Evolutionary conservation across 2,113 vertebrate species (phyloP).

Genomic region (Seriola aureovittata): DNA sequence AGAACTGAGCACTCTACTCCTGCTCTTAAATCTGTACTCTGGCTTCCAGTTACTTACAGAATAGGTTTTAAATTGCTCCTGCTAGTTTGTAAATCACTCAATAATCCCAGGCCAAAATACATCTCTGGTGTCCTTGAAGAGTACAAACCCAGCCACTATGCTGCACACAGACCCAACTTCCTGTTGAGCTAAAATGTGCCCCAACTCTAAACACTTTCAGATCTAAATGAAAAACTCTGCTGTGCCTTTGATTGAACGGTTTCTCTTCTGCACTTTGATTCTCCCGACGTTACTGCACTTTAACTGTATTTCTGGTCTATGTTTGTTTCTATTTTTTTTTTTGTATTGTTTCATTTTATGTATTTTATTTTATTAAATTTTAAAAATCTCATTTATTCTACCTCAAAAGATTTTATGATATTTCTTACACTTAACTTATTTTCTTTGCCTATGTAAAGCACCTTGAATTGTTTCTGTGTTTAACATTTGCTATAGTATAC

Average conservation of each 20-base stretch:
- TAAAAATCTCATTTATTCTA: too few relatives aligned
- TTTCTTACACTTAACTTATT: too few relatives aligned
- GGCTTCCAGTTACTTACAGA: too few relatives aligned
- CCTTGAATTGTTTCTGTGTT: background rate
- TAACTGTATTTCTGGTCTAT: too few relatives aligned
- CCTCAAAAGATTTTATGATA: too few relatives aligned
- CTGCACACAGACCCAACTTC: background rate
- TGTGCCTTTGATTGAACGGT: background rate
- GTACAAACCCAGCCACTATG: background rate
- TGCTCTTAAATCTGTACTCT: too few relatives aligned
- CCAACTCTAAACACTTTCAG: background rate
- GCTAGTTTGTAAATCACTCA: background rate
- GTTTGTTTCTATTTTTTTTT: too few relatives aligned
- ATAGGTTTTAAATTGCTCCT: background rate
- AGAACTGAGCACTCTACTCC: too few relatives aligned
- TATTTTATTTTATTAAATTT: background rate
- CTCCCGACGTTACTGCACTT: too few relatives aligned
- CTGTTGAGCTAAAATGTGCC: too few relatives aligned
- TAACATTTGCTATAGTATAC: background rate
- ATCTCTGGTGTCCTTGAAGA: too few relatives aligned
- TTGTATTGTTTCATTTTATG: background rate
- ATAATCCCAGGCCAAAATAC: too few relatives aligned
- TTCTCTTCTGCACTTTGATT: background rate
- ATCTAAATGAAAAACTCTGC: background rate
- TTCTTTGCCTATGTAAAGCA: background rate